Evolutionary conservation across 2,113 vertebrate genomes (phyloP), one percentile per base, ranked within the genome.

Genomic region (Platanista minor): DNA sequence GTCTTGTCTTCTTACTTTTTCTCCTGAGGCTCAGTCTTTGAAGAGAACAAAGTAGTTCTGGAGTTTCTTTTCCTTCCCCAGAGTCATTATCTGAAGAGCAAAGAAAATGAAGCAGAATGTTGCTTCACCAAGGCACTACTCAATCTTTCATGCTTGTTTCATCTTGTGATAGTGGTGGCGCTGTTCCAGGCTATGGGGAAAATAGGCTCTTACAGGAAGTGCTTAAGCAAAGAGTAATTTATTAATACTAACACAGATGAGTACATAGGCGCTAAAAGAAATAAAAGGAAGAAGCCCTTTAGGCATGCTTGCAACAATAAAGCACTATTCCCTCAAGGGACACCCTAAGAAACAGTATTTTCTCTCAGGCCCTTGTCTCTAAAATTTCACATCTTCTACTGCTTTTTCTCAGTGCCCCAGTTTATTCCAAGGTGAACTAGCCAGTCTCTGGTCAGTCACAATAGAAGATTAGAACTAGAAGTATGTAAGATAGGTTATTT

Each of bases 1-100:
- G 33, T 52, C 83, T 83, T 80, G 72, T 78, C 67, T 57, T 89
- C 49, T 80, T 36, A 54, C 25, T 83, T 94, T 69, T 95, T 49
- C 67, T 92, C 74, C 64, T 10, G 8, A 87, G 64, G 94, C n/a
- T 83, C 11, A 1, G 39, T 27, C 69, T 96, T 97, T 90, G 87
- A 94, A 96, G 83, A 95, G 74, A 94, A 97, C 92, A 96, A 87
- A 97, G 96, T 21, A 33, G 23, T 57, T 57, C 69, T 94, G 84
- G 72, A 88, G 59, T 87, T 95, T 90, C 75, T 84, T 69, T 95
- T 64, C 59, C 87, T 72, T 96, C 95, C 95, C 92, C 52, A 87
- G 87, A 96, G 90, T 82, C 90, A 57, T 92, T 91, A 94, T 84
- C 87, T 33, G 57, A 94, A 93, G 75, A 87, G 90, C 43, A 84